Conservation (phyloP, 2,113 vertebrate species). For the Oncorhynchus clarkii region DNA sequence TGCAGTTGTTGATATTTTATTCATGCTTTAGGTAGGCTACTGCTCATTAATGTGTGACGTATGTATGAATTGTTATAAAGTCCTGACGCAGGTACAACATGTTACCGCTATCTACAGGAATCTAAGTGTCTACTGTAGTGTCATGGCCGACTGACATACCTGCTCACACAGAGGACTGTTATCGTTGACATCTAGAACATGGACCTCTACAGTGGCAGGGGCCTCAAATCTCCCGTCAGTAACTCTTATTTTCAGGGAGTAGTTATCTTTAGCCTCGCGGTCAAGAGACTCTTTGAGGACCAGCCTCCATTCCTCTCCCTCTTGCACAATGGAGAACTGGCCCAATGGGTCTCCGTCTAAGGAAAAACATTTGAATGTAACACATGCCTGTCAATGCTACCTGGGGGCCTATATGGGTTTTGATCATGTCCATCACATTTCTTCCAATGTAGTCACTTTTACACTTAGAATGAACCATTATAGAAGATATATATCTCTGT, state of each 20-base stretch:
- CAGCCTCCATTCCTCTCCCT: slow-evolving; percentile 84
- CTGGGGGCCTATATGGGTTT: too few relatives aligned
- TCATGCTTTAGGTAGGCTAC: too few relatives aligned
- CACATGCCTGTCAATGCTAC: too few relatives aligned
- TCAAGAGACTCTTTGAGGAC: slow-evolving; percentile 83
- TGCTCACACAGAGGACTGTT: slow-evolving; percentile 92
- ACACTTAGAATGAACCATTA: too few relatives aligned
- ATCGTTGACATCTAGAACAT: slow-evolving; percentile 93
- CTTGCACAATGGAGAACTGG: slow-evolving; percentile 83
- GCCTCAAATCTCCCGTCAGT: slow-evolving; percentile 92
- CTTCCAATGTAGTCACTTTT: too few relatives aligned
- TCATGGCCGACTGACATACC: slow-evolving; percentile 60
- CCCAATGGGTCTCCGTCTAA: slow-evolving; percentile 87
- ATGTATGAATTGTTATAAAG: too few relatives aligned
- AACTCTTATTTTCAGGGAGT: slow-evolving; percentile 82
- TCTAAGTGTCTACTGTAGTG: not conserved
- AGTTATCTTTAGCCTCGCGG: slow-evolving; percentile 83
- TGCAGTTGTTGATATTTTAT: not conserved
- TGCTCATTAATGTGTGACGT: too few relatives aligned
- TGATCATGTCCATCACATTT: too few relatives aligned
- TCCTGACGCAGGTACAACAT: too few relatives aligned
- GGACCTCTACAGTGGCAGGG: slow-evolving; percentile 80
- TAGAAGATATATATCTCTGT: too few relatives aligned
- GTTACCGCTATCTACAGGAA: not conserved
- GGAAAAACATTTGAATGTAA: not conserved